phyloP scores from a whole-genome alignment of 37 sponge, comb jelly and placozoan genomes.

The Eunapius fragilis region DNA sequence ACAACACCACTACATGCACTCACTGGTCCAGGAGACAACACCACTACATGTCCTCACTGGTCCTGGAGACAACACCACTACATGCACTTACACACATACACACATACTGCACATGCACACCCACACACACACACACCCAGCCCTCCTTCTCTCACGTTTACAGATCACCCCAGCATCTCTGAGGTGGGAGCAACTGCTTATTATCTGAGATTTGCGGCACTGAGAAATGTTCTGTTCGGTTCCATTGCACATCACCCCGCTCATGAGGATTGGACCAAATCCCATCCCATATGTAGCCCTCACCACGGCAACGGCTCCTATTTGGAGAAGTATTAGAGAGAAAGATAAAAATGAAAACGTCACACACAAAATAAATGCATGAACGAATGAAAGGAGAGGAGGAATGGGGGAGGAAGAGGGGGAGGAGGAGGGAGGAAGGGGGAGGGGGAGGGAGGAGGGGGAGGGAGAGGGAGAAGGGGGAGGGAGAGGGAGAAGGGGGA shows the following conservation, averaged over 20 bases:
- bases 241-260: background rate
- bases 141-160: background rate
- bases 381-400: background rate
- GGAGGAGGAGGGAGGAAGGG: background rate
- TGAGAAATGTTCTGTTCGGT: background rate
- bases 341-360: background rate
- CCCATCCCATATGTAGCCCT: background rate
- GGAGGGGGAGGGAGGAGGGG: background rate
- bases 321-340: background rate
- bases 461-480: background rate
- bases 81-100: no score
- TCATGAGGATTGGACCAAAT: background rate
- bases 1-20: no score
- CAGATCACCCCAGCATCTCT: background rate
- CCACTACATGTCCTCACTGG: no score
- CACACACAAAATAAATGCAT: background rate
- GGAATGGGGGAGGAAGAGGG: background rate
- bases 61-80: no score
- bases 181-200: background rate
- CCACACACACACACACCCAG: no score
- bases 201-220: background rate
- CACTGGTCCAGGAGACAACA: no score
- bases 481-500: background rate
- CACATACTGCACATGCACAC: background rate
- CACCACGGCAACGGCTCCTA: background rate